A percentile compares a stretch with the other conserved stretches of the same genome.
Evolutionary conservation across 2,113 vertebrate species (phyloP).

Genomic region (Tyrannus savana): DNA sequence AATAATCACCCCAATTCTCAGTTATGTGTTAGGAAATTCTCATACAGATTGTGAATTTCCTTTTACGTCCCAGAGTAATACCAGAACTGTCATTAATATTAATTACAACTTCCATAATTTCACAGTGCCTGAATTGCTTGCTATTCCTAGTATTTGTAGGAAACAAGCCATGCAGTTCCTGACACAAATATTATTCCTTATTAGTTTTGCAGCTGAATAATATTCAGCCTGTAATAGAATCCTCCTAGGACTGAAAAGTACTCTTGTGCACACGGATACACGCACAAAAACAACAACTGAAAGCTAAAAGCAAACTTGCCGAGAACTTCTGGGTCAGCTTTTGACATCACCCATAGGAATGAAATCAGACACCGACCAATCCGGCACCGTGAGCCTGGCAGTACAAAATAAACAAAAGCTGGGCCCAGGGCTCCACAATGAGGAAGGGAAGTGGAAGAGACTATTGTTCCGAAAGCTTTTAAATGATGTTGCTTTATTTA

Average conservation of each 20-base stretch:
- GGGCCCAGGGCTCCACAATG: slow-evolving; percentile 53
- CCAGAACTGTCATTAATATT: slow-evolving; percentile 5
- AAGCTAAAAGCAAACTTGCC: slow-evolving; percentile 65
- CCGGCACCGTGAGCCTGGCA: slow-evolving; percentile 57
- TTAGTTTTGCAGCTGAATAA: slow-evolving; percentile 53
- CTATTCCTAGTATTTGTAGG: background rate
- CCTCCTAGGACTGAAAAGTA: slow-evolving; percentile 39
- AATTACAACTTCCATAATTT: slow-evolving; percentile 15
- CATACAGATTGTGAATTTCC: background rate
- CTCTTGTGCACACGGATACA: slow-evolving; percentile 52
- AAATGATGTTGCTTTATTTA: slow-evolving; percentile 57
- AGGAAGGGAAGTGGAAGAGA: slow-evolving; percentile 66
- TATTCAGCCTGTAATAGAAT: slow-evolving; percentile 57
- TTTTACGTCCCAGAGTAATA: background rate
- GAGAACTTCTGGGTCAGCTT: slow-evolving; percentile 70
- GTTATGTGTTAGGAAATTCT: background rate
- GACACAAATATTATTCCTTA: slow-evolving; percentile 25
- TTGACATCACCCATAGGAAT: slow-evolving; percentile 67
- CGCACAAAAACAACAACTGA: slow-evolving; percentile 61
- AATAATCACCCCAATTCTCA: background rate
- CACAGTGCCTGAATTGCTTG: background rate
- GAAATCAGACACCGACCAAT: slow-evolving; percentile 69
- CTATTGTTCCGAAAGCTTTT: slow-evolving; percentile 64
- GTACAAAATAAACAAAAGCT: slow-evolving; percentile 65
- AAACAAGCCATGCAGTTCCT: slow-evolving; percentile 29